These are phyloP conservation scores for Sprattus sprattus DNA, from an alignment of 2,113 vertebrate genomes.

Conservation along the genomic window DNA sequence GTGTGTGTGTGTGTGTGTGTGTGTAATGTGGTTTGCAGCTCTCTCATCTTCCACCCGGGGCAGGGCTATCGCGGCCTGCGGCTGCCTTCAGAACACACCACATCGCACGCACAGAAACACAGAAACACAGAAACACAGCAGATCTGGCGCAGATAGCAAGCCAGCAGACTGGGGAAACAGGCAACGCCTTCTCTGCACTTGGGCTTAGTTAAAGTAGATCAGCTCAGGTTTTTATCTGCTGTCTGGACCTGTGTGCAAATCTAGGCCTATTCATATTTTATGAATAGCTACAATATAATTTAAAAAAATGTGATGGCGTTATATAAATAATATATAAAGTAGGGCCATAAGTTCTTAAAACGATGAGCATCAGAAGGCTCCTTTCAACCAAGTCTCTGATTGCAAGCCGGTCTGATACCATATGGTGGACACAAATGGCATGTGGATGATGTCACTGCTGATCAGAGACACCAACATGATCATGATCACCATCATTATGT, in stretches of 20 bases:
- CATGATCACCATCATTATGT: neutral
- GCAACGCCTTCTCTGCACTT: neutral
- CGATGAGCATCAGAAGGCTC: neutral
- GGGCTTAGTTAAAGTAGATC: no score
- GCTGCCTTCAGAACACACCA: constrained; percentile 13
- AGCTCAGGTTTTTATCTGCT: neutral
- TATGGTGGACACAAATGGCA: neutral
- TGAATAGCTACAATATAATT: no score
- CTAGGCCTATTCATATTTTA: no score
- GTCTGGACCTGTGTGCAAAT: neutral
- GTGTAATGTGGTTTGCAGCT: constrained; percentile 50
- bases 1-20: constrained; percentile 42
- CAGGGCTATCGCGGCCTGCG: constrained; percentile 54
- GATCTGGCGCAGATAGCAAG: neutral
- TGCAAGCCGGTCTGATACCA: neutral
- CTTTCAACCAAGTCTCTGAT: neutral
- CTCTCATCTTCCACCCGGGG: constrained; percentile 27
- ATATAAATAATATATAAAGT: neutral
- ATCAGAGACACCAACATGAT: neutral
- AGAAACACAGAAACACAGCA: neutral
- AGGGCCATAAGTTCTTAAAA: neutral
- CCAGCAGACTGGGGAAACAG: neutral
- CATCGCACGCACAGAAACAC: constrained; percentile 23
- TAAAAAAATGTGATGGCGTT: neutral
- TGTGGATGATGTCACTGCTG: neutral